Base-by-base conservation (phyloP, 2,888 invertebrate species). In the Trissolcus brochymenae region DNA sequence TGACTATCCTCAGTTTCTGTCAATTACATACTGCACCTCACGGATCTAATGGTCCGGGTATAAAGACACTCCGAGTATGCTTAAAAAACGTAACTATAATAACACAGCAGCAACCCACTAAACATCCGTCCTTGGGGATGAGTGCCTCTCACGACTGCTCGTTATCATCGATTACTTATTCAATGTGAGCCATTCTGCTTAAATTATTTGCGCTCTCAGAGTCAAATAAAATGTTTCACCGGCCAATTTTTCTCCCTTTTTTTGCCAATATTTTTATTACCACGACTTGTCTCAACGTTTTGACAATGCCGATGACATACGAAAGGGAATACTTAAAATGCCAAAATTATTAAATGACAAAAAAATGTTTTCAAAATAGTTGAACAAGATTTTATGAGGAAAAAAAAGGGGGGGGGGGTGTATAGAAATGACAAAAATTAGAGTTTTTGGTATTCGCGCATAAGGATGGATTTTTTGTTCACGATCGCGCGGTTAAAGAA, bases 1-100 rank as follows among this genome's bases (percentile, higher is more conserved):
- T 80, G 80, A 76, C 77, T 72, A 79, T 81, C 78, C 68, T 81
- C 71, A 79, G 78, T 75, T 80, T 77, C 81, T 76, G 78, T 79
- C 78, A 78, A 78, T 78, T 73, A 78, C 70, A 78, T 62, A 70
- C 74, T 74, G 74, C 78, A 74, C 57, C 78, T 70, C 62, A 66
- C 78, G 70, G 35, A 62, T 74, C 78, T 78, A 78, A 74, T 78
- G 71, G 73, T 74, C 51, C 41, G 43, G 61, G 78, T 78, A 70
- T 74, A 71, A 78, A 78, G 78, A 66, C 78, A 78, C 78, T 78
- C 66, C 40, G 73, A 65, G 60, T 50, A 74, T 73, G 51, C 70
- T 78, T 78, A 74, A 78, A 78, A 76, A 70, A 71, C 53, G 65
- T 78, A 74, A 74, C 74, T 78, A 74, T 78, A 78, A 78, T 78